Conservation (phyloP, 2,797 vertebrate species). For the Erithacus rubecula region DNA sequence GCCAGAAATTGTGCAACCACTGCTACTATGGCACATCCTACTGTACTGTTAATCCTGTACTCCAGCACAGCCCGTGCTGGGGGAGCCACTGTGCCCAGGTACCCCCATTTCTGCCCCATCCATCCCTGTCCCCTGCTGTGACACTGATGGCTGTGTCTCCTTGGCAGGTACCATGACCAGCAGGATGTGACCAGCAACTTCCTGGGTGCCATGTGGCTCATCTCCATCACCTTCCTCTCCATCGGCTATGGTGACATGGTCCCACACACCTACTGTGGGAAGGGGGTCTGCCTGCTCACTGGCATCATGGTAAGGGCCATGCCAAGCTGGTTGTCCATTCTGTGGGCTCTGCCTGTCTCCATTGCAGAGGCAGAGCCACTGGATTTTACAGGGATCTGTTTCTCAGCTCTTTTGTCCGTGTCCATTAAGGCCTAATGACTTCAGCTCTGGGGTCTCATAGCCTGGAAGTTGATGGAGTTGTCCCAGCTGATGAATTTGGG, state of each 20-base stretch:
- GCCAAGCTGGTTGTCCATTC: not conserved
- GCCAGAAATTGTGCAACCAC: not conserved
- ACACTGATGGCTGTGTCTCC: not conserved
- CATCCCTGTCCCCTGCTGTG: not conserved
- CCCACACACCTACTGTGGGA: constrained; percentile 97
- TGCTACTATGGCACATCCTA: not conserved
- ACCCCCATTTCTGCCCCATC: accelerated
- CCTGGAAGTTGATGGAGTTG: not conserved
- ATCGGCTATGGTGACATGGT: constrained; percentile 99
- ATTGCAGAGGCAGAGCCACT: accelerated
- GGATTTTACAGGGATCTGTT: accelerated
- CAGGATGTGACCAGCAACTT: constrained; percentile 99
- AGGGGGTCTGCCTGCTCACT: constrained; percentile 95
- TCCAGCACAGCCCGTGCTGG: accelerated
- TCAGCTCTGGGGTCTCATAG: not conserved
- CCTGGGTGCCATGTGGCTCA: constrained; percentile 98
- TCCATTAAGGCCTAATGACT: accelerated
- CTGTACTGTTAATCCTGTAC: not conserved
- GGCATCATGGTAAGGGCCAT: constrained; percentile 92
- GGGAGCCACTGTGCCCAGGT: not conserved
- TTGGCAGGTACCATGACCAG: constrained; percentile 91
- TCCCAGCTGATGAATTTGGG: not conserved
- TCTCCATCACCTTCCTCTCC: constrained; percentile 98
- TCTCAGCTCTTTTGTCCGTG: not conserved
- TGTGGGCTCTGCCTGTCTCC: not conserved